Conservation (phyloP, 2,797 vertebrate genomes). For the Sitta carolinensis region DNA sequence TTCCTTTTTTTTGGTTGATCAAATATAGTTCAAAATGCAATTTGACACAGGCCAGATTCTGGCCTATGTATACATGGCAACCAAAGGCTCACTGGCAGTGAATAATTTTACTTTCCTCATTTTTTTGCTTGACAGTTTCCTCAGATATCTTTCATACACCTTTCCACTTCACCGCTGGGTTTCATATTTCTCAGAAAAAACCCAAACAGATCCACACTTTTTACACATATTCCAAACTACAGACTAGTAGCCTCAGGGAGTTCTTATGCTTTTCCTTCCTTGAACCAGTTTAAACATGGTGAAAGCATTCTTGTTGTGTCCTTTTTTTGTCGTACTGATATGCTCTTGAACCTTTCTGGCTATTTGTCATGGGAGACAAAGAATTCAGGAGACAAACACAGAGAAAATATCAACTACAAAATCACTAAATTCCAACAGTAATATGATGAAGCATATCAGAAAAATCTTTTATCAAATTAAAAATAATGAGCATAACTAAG, state of each 20-base stretch:
- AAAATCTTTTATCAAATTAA: background rate
- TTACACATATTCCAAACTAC: background rate
- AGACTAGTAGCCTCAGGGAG: background rate
- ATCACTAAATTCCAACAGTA: background rate
- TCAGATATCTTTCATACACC: background rate
- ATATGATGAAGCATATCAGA: background rate
- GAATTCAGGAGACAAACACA: background rate
- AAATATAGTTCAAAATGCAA: background rate
- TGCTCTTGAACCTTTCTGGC: background rate
- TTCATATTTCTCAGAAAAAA: background rate
- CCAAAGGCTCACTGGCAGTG: background rate
- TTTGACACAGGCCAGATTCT: background rate
- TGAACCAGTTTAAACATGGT: background rate
- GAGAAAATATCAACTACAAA: background rate
- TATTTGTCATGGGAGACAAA: background rate
- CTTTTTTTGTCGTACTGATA: background rate
- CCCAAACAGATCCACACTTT: background rate
- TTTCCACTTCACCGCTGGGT: background rate
- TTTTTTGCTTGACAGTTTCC: background rate
- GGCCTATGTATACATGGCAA: background rate
- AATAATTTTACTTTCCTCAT: background rate
- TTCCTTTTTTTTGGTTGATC: background rate
- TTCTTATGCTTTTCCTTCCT: background rate
- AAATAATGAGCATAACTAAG: background rate
- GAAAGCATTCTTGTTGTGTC: background rate